phyloP scores from a whole-genome alignment of 2,113 vertebrate species.

The Apistogramma diplotaenia region DNA sequence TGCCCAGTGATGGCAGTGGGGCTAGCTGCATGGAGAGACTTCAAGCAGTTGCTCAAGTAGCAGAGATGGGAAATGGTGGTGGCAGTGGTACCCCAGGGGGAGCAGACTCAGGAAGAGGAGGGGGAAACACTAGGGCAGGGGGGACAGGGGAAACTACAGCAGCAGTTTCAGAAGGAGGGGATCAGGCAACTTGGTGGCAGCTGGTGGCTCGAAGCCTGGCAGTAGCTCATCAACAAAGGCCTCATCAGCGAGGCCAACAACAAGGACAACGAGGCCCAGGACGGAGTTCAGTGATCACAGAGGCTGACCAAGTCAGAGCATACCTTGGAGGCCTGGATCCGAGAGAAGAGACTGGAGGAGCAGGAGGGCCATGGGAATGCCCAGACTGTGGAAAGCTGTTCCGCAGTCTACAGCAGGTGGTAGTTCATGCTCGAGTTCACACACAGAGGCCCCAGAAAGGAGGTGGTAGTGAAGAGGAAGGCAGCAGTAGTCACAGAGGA shows the following conservation, averaged over 20 bases:
- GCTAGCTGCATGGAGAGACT: constrained; percentile 86
- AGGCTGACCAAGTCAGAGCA: constrained; percentile 73
- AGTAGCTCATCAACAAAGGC: constrained; percentile 71
- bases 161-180: constrained; percentile 51
- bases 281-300: constrained; percentile 64
- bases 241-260: constrained; percentile 63
- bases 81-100: constrained; percentile 38
- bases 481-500: constrained; percentile 38
- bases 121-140: constrained; percentile 44
- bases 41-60: constrained; percentile 83
- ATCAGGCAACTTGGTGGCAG: constrained; percentile 79
- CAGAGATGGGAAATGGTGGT: constrained; percentile 76
- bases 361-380: constrained; percentile 77
- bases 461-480: constrained; percentile 45
- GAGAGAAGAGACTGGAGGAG: constrained; percentile 57
- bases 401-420: constrained; percentile 77
- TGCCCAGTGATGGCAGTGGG: constrained; percentile 79
- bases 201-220: constrained; percentile 78
- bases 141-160: constrained; percentile 28
- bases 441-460: constrained; percentile 68
- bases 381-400: constrained; percentile 81
- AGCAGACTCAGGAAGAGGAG: constrained; percentile 40
- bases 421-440: constrained; percentile 78
- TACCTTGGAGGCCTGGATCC: constrained; percentile 71
- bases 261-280: constrained; percentile 56